Evolutionary conservation across 2,888 invertebrate species (phyloP).

Genomic region (Sussaba pulchella): DNA sequence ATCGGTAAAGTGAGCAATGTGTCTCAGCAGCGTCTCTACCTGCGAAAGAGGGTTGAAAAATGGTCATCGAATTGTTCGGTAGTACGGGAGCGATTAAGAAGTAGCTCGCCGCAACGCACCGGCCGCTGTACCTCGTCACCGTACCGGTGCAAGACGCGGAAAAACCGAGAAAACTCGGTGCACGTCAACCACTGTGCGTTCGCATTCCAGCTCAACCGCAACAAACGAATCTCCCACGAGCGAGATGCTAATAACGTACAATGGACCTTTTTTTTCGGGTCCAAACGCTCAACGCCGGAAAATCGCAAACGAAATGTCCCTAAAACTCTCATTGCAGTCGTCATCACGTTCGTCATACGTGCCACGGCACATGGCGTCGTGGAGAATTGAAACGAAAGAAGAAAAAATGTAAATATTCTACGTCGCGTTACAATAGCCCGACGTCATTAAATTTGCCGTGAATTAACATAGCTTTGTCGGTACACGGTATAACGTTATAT

Average conservation of each 20-base stretch:
- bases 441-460: conserved; percentile 19
- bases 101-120: conserved; percentile 22
- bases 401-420: not conserved
- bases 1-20: conserved; percentile 53
- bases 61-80: conserved; percentile 40
- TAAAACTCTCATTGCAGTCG: conserved; percentile 76
- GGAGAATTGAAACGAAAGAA: too few species aligned
- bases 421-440: conserved; percentile 5
- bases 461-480: conserved; percentile 13
- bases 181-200: conserved; percentile 47
- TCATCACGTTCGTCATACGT: conserved; percentile 76
- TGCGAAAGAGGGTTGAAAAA: conserved; percentile 43
- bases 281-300: conserved; percentile 21
- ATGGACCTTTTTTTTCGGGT: not conserved
- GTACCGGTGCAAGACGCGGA: too few species aligned
- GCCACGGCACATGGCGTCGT: conserved; percentile 62
- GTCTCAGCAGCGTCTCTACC: conserved; percentile 55
- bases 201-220: conserved; percentile 33
- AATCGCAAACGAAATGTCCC: conserved; percentile 58
- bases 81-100: conserved; percentile 31
- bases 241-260: conserved; percentile 74
- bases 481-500: not conserved
- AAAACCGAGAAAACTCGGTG: conserved; percentile 19
- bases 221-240: conserved; percentile 33
- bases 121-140: too few species aligned